phyloP scores from a whole-genome alignment of 2,113 vertebrate species.

The Nymphicus hollandicus region DNA sequence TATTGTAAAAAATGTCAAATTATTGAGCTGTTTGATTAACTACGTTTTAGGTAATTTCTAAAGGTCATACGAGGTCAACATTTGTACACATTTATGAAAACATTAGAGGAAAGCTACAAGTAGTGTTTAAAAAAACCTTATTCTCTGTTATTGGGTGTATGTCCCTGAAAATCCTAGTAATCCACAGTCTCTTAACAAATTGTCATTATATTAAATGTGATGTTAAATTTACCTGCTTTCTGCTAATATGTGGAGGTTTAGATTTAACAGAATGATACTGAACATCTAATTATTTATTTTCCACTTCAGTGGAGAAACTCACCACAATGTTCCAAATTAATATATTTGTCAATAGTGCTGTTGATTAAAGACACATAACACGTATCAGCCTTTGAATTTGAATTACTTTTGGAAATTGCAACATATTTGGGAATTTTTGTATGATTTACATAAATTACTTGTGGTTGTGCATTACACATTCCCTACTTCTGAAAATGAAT shows the following conservation, averaged over 20 bases:
- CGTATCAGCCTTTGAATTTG: neutral
- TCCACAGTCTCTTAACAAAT: neutral
- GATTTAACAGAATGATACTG: neutral
- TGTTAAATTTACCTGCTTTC: neutral
- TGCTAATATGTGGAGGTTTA: neutral
- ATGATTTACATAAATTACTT: neutral
- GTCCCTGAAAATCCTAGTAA: neutral
- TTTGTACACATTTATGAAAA: neutral
- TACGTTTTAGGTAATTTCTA: neutral
- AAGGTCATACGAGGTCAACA: neutral
- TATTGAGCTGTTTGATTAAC: neutral
- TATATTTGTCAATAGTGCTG: neutral
- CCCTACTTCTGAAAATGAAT: neutral
- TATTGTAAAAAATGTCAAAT: neutral
- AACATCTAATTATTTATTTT: conserved; percentile 11
- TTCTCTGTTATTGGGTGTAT: neutral
- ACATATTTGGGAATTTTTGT: neutral
- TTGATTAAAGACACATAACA: neutral
- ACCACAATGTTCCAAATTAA: neutral
- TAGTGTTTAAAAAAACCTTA: neutral
- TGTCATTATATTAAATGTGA: neutral
- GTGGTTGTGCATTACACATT: neutral
- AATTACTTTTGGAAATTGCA: neutral
- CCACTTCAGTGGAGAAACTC: neutral
- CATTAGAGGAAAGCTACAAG: neutral